A percentile compares a stretch with the other conserved stretches of the same genome.
These are phyloP conservation scores for Cetoscarus ocellatus DNA, from an alignment of 2,797 vertebrate genomes.

Conservation along the genomic window DNA sequence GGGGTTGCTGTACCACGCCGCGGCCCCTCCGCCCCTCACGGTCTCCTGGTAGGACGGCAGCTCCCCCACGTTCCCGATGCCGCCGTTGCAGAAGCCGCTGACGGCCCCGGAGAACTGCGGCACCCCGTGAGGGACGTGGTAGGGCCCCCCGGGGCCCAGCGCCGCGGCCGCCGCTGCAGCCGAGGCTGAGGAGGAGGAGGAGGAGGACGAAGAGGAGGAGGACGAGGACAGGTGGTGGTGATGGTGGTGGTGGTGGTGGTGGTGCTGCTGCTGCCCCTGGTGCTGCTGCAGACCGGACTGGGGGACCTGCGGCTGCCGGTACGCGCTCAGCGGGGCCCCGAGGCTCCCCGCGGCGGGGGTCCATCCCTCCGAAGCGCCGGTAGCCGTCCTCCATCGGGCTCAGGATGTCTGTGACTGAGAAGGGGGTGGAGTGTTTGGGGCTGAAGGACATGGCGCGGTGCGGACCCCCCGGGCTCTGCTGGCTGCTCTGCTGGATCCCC, in stretches of 20 bases:
- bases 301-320: conserved; percentile 82
- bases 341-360: conserved; percentile 79
- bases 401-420: conserved; percentile 94
- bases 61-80: conserved; percentile 88
- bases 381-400: conserved; percentile 96
- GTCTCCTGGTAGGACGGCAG: conserved; percentile 91
- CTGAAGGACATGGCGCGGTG: conserved; percentile 93
- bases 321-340: conserved; percentile 83
- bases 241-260: conserved; percentile 63
- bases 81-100: conserved; percentile 91
- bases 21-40: conserved; percentile 85
- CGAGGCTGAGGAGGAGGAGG: conserved; percentile 72
- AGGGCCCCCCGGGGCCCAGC: conserved; percentile 76
- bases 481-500: conserved; percentile 32
- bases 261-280: conserved; percentile 54
- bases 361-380: conserved; percentile 91
- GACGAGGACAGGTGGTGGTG: conserved; percentile 67
- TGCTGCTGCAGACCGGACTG: conserved; percentile 84
- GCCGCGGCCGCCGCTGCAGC: conserved; percentile 49
- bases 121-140: conserved; percentile 87
- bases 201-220: conserved; percentile 53
- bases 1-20: conserved; percentile 91
- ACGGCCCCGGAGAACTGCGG: conserved; percentile 90
- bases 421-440: conserved; percentile 96
- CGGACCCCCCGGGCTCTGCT: conserved; percentile 18